Evolutionary conservation across 2,113 vertebrate species (phyloP).

Genomic region (Ursus arctos): DNA sequence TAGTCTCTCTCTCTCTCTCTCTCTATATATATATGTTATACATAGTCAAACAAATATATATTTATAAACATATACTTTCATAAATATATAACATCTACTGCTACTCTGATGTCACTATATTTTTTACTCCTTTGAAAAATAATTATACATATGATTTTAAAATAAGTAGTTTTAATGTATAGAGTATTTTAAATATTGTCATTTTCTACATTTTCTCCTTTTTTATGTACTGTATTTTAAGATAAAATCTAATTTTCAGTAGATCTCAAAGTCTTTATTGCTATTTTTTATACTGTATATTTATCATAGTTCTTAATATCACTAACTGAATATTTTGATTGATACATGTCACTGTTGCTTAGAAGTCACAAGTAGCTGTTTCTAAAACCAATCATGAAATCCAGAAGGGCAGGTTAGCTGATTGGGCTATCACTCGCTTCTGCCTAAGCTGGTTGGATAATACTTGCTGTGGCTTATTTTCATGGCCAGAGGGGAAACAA

Average conservation of each 20-base stretch:
- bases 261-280: not conserved
- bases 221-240: not conserved
- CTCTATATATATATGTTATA: not conserved
- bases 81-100: not conserved
- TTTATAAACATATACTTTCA: not conserved
- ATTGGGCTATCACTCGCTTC: not conserved
- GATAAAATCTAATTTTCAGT: not conserved
- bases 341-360: not conserved
- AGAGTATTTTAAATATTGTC: not conserved
- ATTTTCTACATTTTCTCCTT: not conserved
- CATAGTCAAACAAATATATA: not conserved
- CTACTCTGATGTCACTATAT: not conserved
- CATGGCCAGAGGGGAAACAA: not conserved
- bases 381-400: not conserved
- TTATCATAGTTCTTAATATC: not conserved
- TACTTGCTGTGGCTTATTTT: not conserved
- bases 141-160: not conserved
- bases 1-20: too few relatives aligned
- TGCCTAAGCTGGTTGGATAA: not conserved
- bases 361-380: not conserved
- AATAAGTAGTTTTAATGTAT: not conserved
- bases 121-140: not conserved
- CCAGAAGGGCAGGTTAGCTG: not conserved
- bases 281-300: not conserved
- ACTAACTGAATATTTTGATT: slow-evolving; percentile 15